Evolutionary conservation across 1,140 invertebrate species (phyloP).

Genomic region (Leptopilina clavipes): DNA sequence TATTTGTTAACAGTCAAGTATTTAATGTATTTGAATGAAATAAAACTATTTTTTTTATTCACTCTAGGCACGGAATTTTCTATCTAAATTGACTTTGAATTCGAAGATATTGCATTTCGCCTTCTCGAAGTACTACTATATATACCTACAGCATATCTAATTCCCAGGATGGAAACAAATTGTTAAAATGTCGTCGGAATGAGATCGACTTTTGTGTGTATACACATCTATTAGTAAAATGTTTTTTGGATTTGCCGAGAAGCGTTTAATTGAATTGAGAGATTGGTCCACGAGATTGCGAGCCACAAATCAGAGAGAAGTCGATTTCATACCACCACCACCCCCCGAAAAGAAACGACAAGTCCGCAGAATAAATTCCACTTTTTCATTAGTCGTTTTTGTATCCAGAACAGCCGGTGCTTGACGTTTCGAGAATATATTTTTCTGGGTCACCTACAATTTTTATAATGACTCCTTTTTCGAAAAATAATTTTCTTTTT

Average conservation of each 20-base stretch:
- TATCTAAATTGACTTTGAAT: neutral
- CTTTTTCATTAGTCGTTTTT: constrained; percentile 27
- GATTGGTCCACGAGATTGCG: constrained; percentile 12
- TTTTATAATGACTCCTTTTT: neutral
- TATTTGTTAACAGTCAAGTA: too few relatives aligned
- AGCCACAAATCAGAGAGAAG: constrained; percentile 23
- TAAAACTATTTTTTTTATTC: too few relatives aligned
- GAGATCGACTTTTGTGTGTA: constrained; percentile 6
- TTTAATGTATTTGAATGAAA: too few relatives aligned
- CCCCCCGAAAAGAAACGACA: constrained; percentile 13
- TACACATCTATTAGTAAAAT: constrained; percentile 16
- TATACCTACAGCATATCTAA: neutral
- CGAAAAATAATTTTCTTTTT: too few relatives aligned
- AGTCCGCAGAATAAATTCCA: constrained; percentile 22
- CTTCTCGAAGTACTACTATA: too few relatives aligned
- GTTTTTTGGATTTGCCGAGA: constrained; percentile 5
- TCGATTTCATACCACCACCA: constrained; percentile 1
- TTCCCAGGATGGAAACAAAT: constrained; percentile 28
- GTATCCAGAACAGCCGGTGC: constrained; percentile 10
- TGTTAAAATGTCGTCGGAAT: constrained; percentile 17
- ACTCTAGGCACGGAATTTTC: too few relatives aligned
- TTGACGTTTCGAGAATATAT: neutral
- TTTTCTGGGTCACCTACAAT: neutral
- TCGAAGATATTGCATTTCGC: neutral
- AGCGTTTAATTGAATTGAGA: constrained; percentile 28